A percentile compares a stretch with the other conserved stretches of the same genome.
phyloP scores from a whole-genome alignment of 1,140 invertebrate species.

The Doryteuthis pealeii region DNA sequence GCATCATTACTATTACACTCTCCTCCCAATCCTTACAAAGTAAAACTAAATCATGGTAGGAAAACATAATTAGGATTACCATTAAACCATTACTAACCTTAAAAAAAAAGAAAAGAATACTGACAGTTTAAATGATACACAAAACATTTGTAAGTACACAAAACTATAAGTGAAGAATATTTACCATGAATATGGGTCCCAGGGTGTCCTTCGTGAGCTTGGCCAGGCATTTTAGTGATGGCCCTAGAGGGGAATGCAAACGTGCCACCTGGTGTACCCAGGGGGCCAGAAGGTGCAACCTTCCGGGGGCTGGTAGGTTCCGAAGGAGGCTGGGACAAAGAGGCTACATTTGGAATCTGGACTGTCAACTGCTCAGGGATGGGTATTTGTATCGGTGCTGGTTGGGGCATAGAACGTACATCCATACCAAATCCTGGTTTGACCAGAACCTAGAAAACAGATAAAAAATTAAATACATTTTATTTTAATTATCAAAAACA shows the following conservation, averaged over 20 bases:
- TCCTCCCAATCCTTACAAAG: too few relatives aligned
- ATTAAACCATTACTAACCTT: too few relatives aligned
- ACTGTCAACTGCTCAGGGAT: constrained; percentile 39
- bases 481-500: neutral
- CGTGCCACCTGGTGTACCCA: neutral
- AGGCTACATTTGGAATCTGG: constrained; percentile 33
- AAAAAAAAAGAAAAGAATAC: too few relatives aligned
- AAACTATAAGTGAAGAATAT: too few relatives aligned
- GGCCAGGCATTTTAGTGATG: neutral
- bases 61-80: too few relatives aligned
- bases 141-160: too few relatives aligned
- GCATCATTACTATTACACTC: too few relatives aligned
- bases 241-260: neutral
- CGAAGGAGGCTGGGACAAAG: constrained; percentile 32
- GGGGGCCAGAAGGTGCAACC: constrained; percentile 5
- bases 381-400: constrained; percentile 4
- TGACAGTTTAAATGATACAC: too few relatives aligned
- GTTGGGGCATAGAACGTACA: constrained; percentile 24
- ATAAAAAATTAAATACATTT: neutral
- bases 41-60: too few relatives aligned
- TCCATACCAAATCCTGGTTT: constrained; percentile 43
- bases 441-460: constrained; percentile 67
- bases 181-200: neutral
- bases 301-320: constrained; percentile 47
- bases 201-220: neutral